Base-by-base conservation (phyloP, 1,140 invertebrate species). In the Belonocnema kinseyi region DNA sequence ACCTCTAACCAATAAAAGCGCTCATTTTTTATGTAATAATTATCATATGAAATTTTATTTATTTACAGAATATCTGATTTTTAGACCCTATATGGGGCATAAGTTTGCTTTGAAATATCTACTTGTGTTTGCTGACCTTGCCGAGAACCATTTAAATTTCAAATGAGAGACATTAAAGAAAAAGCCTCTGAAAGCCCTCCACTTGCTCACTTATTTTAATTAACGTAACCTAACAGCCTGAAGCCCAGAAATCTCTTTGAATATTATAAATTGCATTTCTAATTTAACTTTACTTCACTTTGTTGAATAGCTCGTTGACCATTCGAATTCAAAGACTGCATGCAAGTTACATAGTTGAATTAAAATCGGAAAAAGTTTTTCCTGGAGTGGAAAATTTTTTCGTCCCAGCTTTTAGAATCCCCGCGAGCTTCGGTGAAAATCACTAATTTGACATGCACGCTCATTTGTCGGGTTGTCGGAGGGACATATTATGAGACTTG, bases 331-430 rank as follows among this genome's bases (percentile, higher is more conserved):
- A 56, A 56, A 19, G 21, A 19, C 12, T 17, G 54, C 21, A 19
- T 19, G 0, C 33, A 66, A 16, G 26, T 40, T 10, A 46, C 40
- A 8, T 11, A 46, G 7, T 46, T 46, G 10, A 40, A 66, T 14
- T 40, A 16, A 40, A 40, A 66, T 66, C 1, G 21, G 14, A 40
- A 61, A 66, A 66, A 66, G 33, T 66, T 66, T 33, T 16, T 33
- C 12, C 19, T 4, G 6, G 13, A 11, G 17, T 58, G 13, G 4
- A 58, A 0, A 33, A 21, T 58, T 19, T 58, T 66, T 66, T n/a
- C 33, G 61, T 66, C 40, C 33, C 40, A 8, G 61, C 40, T 58
- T 66, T 66, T 46, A 40, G 26, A 66, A 66, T 66, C 40, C 61
- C 40, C 2, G 61, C 40, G 13, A 40, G 14, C 26, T 66, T 66